Evolutionary conservation across 2,888 invertebrate species (phyloP).

Genomic region (Strigamia crassipes): DNA sequence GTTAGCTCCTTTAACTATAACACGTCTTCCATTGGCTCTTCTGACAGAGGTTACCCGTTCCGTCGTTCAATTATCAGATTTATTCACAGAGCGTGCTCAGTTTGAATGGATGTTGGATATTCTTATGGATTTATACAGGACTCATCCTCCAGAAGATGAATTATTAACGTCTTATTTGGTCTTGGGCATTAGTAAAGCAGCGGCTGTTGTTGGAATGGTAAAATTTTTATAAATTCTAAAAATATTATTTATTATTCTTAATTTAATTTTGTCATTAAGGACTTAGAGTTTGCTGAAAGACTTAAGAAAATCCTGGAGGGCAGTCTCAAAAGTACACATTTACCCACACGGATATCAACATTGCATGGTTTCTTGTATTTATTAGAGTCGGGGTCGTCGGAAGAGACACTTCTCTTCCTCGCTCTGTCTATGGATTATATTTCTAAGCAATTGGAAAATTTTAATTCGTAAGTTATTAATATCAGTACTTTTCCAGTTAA

Average conservation of each 20-base stretch:
- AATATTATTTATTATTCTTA: neutral
- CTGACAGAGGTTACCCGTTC: slow-evolving; percentile 60
- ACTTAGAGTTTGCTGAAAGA: slow-evolving; percentile 66
- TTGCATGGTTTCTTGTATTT: slow-evolving; percentile 72
- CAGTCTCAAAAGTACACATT: slow-evolving; percentile 67
- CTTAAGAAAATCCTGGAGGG: slow-evolving; percentile 67
- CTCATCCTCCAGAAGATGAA: slow-evolving; percentile 75
- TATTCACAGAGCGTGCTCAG: slow-evolving; percentile 71
- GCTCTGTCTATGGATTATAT: slow-evolving; percentile 59
- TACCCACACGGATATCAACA: slow-evolving; percentile 68
- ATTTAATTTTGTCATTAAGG: slow-evolving; percentile 57
- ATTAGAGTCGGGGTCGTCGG: slow-evolving; percentile 63
- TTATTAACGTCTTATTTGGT: slow-evolving; percentile 73
- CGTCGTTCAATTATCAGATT: slow-evolving; percentile 73
- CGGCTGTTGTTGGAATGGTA: slow-evolving; percentile 68
- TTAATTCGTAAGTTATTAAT: slow-evolving; percentile 55
- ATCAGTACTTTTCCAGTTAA: too few species aligned
- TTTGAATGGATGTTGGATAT: slow-evolving; percentile 79
- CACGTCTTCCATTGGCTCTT: slow-evolving; percentile 58
- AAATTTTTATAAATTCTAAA: slow-evolving; percentile 50
- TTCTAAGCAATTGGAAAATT: slow-evolving; percentile 56
- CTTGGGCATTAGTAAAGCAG: slow-evolving; percentile 70
- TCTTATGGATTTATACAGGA: slow-evolving; percentile 68
- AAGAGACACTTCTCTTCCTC: slow-evolving; percentile 56
- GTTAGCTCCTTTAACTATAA: slow-evolving; percentile 63